Percentiles rank a stretch among this genome's conserved stretches.
These are phyloP conservation scores for Hestina assimilis DNA, from an alignment of 1,140 invertebrate species.

Conservation along the genomic window DNA sequence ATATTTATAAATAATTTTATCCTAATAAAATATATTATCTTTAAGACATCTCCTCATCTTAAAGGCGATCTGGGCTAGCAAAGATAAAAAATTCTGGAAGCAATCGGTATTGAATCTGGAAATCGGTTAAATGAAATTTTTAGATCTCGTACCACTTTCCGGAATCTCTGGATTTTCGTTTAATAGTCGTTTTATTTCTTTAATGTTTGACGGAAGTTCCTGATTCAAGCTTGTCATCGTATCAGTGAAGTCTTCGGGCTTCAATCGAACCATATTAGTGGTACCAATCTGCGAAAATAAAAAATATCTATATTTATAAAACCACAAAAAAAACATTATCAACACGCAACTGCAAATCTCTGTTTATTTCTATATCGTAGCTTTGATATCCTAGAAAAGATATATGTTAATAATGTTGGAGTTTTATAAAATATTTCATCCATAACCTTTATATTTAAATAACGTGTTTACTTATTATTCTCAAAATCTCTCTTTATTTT, in stretches of 20 bases:
- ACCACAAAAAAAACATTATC: too few species aligned
- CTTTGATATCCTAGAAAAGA: too few species aligned
- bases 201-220: slow-evolving; percentile 32
- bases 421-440: neutral
- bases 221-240: slow-evolving; percentile 36
- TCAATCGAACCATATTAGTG: slow-evolving; percentile 57
- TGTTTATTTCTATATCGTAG: neutral
- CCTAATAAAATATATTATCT: too few species aligned
- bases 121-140: neutral
- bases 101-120: too few species aligned
- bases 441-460: neutral
- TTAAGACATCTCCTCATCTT: too few species aligned
- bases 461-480: neutral
- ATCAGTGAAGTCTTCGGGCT: slow-evolving; percentile 56
- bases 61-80: too few species aligned
- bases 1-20: too few species aligned
- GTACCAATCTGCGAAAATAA: slow-evolving; percentile 43
- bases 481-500: neutral
- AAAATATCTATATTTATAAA: neutral
- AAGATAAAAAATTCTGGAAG: neutral
- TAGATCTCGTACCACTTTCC: slow-evolving; percentile 38
- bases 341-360: too few species aligned
- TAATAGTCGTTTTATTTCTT: slow-evolving; percentile 46
- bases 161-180: slow-evolving; percentile 56
- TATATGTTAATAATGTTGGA: neutral